phyloP scores from a whole-genome alignment of 2,888 invertebrate genomes.

The Lepidocyrtinus sp. region DNA sequence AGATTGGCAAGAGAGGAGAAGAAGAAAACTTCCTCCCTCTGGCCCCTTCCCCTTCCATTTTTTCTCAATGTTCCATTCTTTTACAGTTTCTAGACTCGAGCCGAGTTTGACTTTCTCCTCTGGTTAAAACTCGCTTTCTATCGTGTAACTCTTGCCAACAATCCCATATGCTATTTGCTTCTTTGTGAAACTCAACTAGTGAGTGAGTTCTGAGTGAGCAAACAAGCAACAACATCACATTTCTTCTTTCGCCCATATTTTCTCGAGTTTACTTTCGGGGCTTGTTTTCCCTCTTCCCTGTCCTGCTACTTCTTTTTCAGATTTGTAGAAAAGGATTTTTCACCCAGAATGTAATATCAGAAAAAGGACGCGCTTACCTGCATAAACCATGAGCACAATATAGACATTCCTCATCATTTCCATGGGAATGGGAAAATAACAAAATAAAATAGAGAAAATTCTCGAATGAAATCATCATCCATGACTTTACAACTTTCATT shows the following conservation, averaged over 20 bases:
- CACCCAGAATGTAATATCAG: background rate
- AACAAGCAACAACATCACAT: slow-evolving; percentile 7
- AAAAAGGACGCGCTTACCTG: background rate
- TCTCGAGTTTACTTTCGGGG: background rate
- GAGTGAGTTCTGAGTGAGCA: background rate
- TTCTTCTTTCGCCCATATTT: background rate
- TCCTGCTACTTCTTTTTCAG: background rate
- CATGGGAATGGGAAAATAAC: too few relatives aligned
- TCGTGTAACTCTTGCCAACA: slow-evolving; percentile 1
- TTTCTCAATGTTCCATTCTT: too few relatives aligned
- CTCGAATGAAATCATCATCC: too few relatives aligned
- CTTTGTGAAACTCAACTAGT: background rate
- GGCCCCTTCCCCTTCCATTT: slow-evolving; percentile 15
- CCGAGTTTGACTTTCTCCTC: slow-evolving; percentile 7
- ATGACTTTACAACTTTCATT: too few relatives aligned
- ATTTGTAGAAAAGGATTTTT: background rate
- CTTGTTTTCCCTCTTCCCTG: slow-evolving; percentile 2
- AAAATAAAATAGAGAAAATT: too few relatives aligned
- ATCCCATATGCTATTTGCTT: background rate
- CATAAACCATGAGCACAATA: background rate
- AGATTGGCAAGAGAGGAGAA: slow-evolving; percentile 5
- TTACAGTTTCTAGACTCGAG: background rate
- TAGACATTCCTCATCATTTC: too few relatives aligned
- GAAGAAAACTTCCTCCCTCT: slow-evolving; percentile 4
- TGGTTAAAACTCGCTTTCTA: background rate